Conservation (phyloP, 2,888 invertebrate genomes). For the Catocala sponsa region DNA sequence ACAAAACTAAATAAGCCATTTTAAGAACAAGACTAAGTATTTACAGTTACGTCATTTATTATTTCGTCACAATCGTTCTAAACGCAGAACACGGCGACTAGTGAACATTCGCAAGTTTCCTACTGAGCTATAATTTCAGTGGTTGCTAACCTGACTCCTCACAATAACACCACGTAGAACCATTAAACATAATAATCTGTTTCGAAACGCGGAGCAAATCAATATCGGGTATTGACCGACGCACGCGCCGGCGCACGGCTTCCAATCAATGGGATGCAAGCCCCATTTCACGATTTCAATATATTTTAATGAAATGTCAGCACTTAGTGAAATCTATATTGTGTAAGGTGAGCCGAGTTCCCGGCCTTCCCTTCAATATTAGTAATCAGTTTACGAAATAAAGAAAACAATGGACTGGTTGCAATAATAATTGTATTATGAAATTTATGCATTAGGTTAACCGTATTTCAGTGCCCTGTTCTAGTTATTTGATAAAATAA, state of each 20-base stretch:
- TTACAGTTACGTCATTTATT: constrained; percentile 1
- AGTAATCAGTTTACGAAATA: constrained; percentile 60
- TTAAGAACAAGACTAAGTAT: constrained; percentile 3
- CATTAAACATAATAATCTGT: constrained; percentile 61
- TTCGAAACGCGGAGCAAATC: constrained; percentile 78
- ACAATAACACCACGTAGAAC: constrained; percentile 51
- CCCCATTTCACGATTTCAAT: constrained; percentile 87
- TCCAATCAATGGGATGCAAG: constrained; percentile 84
- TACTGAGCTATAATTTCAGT: constrained; percentile 35
- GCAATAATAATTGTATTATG: constrained; percentile 46
- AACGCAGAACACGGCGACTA: constrained; percentile 17
- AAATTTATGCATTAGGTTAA: constrained; percentile 13
- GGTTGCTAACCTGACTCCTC: constrained; percentile 40
- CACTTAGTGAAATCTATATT: constrained; percentile 81
- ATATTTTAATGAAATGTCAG: constrained; percentile 86
- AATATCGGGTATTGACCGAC: constrained; percentile 73
- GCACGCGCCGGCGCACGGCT: constrained; percentile 72
- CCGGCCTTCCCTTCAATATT: constrained; percentile 59
- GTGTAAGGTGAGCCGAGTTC: constrained; percentile 68
- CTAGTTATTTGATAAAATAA: not conserved
- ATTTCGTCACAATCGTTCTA: constrained; percentile 21
- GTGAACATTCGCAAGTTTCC: constrained; percentile 26
- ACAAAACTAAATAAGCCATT: not conserved
- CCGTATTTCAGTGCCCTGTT: not conserved
- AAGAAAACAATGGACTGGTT: constrained; percentile 58